Percentiles rank a stretch among this genome's conserved stretches.
phyloP scores from a whole-genome alignment of 2,797 vertebrate species.

The Intellagama lesueurii region DNA sequence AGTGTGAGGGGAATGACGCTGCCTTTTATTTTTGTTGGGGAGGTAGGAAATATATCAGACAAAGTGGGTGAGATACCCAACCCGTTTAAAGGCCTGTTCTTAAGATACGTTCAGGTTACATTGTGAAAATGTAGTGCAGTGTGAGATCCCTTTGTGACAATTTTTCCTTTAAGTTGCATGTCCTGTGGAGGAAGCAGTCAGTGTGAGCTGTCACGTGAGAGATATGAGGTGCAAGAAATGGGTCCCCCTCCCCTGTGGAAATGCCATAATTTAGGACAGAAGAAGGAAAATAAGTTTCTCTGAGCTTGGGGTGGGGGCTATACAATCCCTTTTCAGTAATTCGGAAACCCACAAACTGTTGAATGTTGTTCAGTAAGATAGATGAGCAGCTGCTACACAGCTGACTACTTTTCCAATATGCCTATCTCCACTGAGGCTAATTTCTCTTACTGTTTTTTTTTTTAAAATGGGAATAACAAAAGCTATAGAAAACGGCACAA shows the following conservation, averaged over 20 bases:
- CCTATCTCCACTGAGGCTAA: not conserved
- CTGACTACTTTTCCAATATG: not conserved
- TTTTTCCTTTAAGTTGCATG: no score
- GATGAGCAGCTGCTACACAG: not conserved
- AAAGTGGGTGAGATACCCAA: not conserved
- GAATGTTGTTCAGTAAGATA: not conserved
- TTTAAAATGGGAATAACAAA: no score
- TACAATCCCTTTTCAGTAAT: not conserved
- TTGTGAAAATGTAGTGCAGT: not conserved
- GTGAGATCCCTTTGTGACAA: not conserved
- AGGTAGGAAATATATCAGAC: not conserved
- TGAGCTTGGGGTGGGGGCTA: not conserved
- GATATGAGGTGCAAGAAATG: no score
- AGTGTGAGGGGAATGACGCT: constrained; percentile 59
- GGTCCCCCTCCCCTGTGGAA: no score
- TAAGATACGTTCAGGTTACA: not conserved
- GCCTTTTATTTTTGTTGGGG: not conserved
- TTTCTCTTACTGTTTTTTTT: not conserved
- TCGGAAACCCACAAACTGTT: not conserved
- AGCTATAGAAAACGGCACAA: no score
- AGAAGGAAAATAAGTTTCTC: not conserved
- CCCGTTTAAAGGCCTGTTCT: not conserved
- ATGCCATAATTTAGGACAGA: not conserved
- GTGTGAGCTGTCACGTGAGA: no score
- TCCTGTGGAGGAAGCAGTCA: no score